A percentile compares a stretch with the other conserved stretches of the same genome.
These are phyloP conservation scores for Scophthalmus maximus DNA, from an alignment of 2,113 vertebrate genomes.

Conservation along the genomic window DNA sequence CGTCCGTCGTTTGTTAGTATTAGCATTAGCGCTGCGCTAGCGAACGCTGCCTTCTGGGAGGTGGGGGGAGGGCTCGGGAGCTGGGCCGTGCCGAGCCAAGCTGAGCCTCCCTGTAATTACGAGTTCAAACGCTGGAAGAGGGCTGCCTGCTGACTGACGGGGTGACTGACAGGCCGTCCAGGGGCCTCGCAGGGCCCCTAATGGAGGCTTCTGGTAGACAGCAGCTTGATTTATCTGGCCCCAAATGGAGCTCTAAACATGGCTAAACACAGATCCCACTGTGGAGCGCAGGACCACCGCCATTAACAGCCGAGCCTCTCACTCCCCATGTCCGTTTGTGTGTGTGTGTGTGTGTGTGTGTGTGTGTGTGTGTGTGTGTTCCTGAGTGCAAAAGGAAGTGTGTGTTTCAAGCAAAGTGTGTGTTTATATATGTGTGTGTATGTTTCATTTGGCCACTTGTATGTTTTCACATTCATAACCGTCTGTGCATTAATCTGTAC, in stretches of 20 bases:
- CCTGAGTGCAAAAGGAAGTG: too few species aligned
- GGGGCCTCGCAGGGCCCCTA: slow-evolving; percentile 77
- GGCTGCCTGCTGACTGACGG: slow-evolving; percentile 69
- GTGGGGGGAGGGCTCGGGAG: neutral
- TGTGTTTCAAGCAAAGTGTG: slow-evolving; percentile 31
- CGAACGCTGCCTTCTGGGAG: slow-evolving; percentile 25
- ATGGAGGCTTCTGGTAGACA: slow-evolving; percentile 83
- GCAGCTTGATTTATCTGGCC: slow-evolving; percentile 83
- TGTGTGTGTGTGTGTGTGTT: slow-evolving; percentile 13
- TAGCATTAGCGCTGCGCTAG: slow-evolving; percentile 68
- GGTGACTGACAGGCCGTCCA: slow-evolving; percentile 80
- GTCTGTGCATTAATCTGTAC: slow-evolving; percentile 10
- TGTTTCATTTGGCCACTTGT: slow-evolving; percentile 27
- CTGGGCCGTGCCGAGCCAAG: slow-evolving; percentile 39
- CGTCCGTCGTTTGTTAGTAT: slow-evolving; percentile 69
- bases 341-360: neutral
- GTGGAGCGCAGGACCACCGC: slow-evolving; percentile 73
- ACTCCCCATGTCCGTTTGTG: slow-evolving; percentile 30
- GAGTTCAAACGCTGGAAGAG: slow-evolving; percentile 80
- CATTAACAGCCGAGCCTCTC: slow-evolving; percentile 66
- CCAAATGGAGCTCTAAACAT: slow-evolving; percentile 82
- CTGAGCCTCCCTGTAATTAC: slow-evolving; percentile 84
- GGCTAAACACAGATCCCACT: slow-evolving; percentile 83
- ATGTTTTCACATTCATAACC: slow-evolving; percentile 20
- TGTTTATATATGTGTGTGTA: slow-evolving; percentile 8